A percentile compares a stretch with the other conserved stretches of the same genome.
Conservation (phyloP, 2,797 vertebrate species). For the Smutsia gigantea region DNA sequence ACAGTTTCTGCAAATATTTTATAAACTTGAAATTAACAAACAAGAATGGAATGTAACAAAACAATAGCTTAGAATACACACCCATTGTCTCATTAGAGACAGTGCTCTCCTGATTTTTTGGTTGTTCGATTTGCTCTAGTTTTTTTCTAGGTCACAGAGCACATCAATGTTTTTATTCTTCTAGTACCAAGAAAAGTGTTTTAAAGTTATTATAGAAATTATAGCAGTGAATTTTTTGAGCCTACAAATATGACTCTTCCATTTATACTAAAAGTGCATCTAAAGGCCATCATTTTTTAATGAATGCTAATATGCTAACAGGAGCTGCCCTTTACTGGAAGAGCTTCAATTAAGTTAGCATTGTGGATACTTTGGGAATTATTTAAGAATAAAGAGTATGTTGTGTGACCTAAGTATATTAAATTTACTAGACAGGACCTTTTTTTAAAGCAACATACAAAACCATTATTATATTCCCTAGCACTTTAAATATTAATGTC, state of each 20-base stretch:
- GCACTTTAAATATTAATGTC: not conserved
- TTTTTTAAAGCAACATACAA: conserved; percentile 42
- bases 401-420: conserved; percentile 1
- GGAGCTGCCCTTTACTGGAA: not conserved
- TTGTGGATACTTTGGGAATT: not conserved
- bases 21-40: not conserved
- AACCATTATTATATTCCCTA: not conserved
- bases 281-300: not conserved
- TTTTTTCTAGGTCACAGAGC: not conserved
- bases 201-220: not conserved
- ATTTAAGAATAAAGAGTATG: conserved; percentile 50
- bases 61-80: not conserved
- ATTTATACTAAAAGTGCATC: conserved; percentile 13
- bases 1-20: not conserved
- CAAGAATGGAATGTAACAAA: not conserved
- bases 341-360: conserved; percentile 9
- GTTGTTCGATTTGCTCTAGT: not conserved
- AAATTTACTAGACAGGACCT: conserved; percentile 40
- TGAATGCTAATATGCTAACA: not conserved
- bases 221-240: not conserved
- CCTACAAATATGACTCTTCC: not conserved
- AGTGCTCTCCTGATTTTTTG: not conserved
- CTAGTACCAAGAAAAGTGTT: not conserved
- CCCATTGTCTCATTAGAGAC: not conserved
- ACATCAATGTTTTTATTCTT: not conserved